Evolutionary conservation across 2,113 vertebrate genomes (phyloP).

Genomic region (Sceloporus tristichus): DNA sequence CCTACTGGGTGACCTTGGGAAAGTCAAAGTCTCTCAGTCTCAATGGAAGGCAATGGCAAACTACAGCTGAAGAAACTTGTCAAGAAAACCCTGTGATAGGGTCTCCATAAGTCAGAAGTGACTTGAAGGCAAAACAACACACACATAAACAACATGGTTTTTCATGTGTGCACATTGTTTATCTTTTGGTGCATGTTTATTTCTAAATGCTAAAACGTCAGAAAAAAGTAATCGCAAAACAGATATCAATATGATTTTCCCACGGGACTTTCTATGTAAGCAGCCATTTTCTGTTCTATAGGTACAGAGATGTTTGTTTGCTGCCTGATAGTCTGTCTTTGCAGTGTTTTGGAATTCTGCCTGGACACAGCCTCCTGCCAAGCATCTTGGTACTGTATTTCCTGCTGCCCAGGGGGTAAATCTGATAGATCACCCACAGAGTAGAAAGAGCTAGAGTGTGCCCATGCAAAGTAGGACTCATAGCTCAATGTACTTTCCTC

Average conservation of each 20-base stretch:
- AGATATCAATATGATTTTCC: not conserved
- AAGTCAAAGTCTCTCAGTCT: too few species aligned
- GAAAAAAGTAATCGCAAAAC: not conserved
- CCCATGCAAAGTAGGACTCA: not conserved
- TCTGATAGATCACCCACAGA: not conserved
- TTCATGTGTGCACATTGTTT: too few species aligned
- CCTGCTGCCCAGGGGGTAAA: not conserved
- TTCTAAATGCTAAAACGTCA: not conserved
- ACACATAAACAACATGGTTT: not conserved
- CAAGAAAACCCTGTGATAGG: too few species aligned
- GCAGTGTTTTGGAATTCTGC: not conserved
- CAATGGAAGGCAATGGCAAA: too few species aligned
- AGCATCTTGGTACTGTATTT: not conserved
- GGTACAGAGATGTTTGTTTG: not conserved
- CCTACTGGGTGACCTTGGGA: too few species aligned
- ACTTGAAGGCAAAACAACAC: too few species aligned
- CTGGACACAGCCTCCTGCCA: conserved; percentile 6
- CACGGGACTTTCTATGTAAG: not conserved
- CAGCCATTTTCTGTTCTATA: not conserved
- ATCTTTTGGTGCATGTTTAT: not conserved
- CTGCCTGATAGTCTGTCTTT: not conserved
- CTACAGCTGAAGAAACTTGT: too few species aligned
- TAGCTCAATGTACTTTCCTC: not conserved
- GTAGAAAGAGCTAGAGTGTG: not conserved
- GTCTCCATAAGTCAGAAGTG: too few species aligned